These are phyloP conservation scores for Chloroclysta siterata DNA, from an alignment of 2,888 invertebrate species.

Conservation along the genomic window DNA sequence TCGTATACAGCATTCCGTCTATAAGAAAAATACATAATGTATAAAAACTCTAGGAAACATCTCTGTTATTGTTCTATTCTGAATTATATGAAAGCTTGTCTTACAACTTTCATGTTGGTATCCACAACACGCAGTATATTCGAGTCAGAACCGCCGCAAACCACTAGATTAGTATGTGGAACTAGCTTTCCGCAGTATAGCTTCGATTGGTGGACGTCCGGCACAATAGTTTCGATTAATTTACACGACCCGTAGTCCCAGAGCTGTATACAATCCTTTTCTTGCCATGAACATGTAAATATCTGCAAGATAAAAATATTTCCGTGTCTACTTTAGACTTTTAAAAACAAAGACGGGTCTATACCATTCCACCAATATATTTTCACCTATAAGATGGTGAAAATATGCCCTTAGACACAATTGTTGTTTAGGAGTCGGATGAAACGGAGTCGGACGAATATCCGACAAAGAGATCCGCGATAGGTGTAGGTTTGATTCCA, in stretches of 20 bases:
- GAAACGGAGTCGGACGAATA: too few species aligned
- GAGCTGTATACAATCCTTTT: conserved; percentile 84
- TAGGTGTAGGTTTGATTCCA: too few species aligned
- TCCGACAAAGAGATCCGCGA: too few species aligned
- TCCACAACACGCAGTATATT: conserved; percentile 87
- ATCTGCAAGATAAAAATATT: too few species aligned
- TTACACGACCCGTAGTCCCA: conserved; percentile 89
- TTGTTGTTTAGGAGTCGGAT: too few species aligned
- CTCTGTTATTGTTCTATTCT: background rate
- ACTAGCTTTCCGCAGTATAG: conserved; percentile 87
- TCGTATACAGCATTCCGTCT: conserved; percentile 84
- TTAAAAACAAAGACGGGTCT: too few species aligned
- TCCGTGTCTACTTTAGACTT: too few species aligned
- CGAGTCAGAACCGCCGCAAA: conserved; percentile 86
- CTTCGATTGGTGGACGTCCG: conserved; percentile 81
- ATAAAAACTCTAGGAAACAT: background rate
- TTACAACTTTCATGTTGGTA: conserved; percentile 84
- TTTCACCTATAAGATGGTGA: too few species aligned
- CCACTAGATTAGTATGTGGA: conserved; percentile 81
- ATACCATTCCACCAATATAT: too few species aligned
- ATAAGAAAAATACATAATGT: conserved; percentile 43
- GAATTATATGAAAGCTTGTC: conserved; percentile 27
- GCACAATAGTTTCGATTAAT: conserved; percentile 84
- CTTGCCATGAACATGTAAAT: conserved; percentile 87
- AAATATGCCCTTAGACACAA: too few species aligned